Conservation (phyloP, 1,140 invertebrate genomes). For the Nixonia krombeini region DNA sequence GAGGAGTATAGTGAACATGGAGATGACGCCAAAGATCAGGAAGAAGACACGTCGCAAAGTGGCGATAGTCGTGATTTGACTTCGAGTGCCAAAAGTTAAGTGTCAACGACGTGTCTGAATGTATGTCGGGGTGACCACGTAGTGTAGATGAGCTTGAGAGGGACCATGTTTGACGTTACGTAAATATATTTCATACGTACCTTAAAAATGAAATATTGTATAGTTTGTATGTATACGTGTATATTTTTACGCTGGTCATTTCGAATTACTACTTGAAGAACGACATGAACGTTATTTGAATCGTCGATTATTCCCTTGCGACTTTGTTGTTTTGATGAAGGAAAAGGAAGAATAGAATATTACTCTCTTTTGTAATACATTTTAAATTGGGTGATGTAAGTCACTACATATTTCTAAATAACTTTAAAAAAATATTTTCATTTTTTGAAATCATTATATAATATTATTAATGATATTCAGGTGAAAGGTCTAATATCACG, state of each 20-base stretch:
- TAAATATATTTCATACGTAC: slow-evolving; percentile 17
- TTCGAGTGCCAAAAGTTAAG: slow-evolving; percentile 60
- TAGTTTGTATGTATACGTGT: slow-evolving; percentile 17
- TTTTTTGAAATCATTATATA: too few species aligned
- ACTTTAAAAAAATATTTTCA: too few species aligned
- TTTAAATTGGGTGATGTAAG: too few species aligned
- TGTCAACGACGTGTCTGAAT: slow-evolving; percentile 42
- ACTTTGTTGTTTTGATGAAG: too few species aligned
- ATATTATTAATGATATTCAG: too few species aligned
- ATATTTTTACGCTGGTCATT: slow-evolving; percentile 4
- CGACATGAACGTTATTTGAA: too few species aligned
- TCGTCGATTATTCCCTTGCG: too few species aligned
- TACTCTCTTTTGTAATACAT: too few species aligned
- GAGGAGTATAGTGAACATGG: slow-evolving; percentile 36
- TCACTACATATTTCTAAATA: too few species aligned
- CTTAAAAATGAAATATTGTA: slow-evolving; percentile 13
- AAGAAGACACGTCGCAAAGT: slow-evolving; percentile 13
- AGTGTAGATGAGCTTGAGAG: slow-evolving; percentile 17
- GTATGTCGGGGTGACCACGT: too few species aligned
- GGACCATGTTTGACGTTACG: slow-evolving; percentile 42
- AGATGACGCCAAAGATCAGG: slow-evolving; percentile 37
- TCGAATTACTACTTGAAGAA: slow-evolving; percentile 1
- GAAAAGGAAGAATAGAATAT: too few species aligned
- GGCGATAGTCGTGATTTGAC: slow-evolving; percentile 33
- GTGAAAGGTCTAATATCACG: too few species aligned